Evolutionary conservation across 2,888 invertebrate species (phyloP), one percentile per base, ranked within the genome.

Genomic region (Phrixothrix hirtus): DNA sequence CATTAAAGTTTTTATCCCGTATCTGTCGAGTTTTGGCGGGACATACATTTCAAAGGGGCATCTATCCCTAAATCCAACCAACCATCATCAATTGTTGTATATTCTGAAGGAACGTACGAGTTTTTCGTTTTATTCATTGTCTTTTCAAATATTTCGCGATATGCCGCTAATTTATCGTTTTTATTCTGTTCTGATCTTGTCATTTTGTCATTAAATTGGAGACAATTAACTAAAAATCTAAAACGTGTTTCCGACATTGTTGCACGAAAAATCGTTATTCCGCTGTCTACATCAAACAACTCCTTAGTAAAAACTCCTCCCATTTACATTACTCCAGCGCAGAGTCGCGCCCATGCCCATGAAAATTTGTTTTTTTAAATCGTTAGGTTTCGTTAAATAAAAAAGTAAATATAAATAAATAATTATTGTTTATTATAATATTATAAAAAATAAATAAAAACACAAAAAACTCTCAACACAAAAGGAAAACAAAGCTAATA

Each of bases 91-190:
- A 61, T 26, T 25, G 29, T 35, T 16, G 21, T 44, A 15, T 25
- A 44, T 32, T 27, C 13, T 14, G 32, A 32, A 16, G 27, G 42
- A 12, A 16, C 30, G 12, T 34, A 43, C n/a, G 34, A n/a, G n/a
- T 39, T 29, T n/a, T 43, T 30, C 14, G 15, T n/a, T 30, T 43
- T 43, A 15, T 43, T 43, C 9, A 43, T 43, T 6, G 32, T 34
- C 1, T 21, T 15, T 11, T 32, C 32, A 43, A 43, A 43, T 12
- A 43, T 34, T 34, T 43, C 32, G 17, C 43, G 32, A 34, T 34
- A 58, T 12, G 49, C 50, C 16, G 61, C 57, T 36, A 68, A 60
- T 9, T 50, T 48, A 35, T 66, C 60, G 5, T 11, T 51, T 13
- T 10, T 36, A 46, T 38, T 44, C 21, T 56, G 29, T 13, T 55